A percentile compares a stretch with the other conserved stretches of the same genome.
Conservation (phyloP, 2,113 vertebrate species). For the Tautogolabrus adspersus region DNA sequence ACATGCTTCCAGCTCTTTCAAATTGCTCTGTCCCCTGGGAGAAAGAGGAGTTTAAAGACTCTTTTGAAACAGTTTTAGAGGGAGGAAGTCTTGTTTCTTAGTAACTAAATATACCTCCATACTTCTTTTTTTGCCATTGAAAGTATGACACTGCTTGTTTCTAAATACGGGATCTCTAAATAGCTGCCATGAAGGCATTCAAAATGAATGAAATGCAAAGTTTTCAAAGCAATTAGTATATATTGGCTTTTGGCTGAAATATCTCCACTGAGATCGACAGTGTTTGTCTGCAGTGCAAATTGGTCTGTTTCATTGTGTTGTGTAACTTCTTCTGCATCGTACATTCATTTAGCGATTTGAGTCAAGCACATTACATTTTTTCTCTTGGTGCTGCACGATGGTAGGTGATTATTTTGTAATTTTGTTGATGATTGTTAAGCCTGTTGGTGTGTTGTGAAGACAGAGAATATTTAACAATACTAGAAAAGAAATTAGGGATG, state of each 20-base stretch:
- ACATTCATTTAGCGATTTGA: conserved; percentile 35
- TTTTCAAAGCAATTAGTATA: not conserved
- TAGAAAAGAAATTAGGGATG: conserved; percentile 1
- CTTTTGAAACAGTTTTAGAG: conserved; percentile 13
- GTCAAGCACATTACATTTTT: conserved; percentile 17
- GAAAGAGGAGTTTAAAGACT: conserved; percentile 10
- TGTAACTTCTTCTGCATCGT: conserved; percentile 29
- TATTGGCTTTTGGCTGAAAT: not conserved
- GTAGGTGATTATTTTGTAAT: not conserved
- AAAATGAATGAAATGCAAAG: conserved; percentile 7
- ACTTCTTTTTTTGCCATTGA: not conserved
- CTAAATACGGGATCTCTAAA: not conserved
- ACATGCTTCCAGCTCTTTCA: conserved; percentile 7
- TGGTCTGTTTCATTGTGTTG: conserved; percentile 29
- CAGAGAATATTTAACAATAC: not conserved
- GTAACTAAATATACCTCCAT: not conserved
- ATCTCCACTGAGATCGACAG: conserved; percentile 5
- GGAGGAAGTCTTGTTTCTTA: conserved; percentile 4
- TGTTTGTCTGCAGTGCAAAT: conserved; percentile 6
- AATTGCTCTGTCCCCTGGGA: not conserved
- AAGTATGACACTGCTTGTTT: not conserved
- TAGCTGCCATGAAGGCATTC: not conserved
- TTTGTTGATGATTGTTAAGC: not conserved
- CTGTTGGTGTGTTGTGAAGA: conserved; percentile 1
- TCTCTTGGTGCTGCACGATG: not conserved